Percentiles rank a stretch among this genome's conserved stretches.
Evolutionary conservation across 2,888 invertebrate genomes (phyloP).

Genomic region (Pyralis farinalis): DNA sequence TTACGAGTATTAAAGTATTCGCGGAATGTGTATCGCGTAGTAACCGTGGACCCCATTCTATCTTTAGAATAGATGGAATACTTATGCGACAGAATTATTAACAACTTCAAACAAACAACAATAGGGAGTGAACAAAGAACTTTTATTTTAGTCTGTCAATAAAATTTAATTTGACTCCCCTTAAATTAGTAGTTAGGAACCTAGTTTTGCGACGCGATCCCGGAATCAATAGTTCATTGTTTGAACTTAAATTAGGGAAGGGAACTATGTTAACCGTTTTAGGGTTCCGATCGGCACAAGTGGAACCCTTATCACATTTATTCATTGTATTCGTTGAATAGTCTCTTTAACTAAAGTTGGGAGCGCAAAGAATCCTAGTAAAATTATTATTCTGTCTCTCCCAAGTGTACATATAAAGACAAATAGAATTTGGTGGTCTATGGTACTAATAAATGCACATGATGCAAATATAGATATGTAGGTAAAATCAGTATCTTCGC

Average conservation of each 20-base stretch:
- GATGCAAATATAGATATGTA: no score
- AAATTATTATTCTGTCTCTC: no score
- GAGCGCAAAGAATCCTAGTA: no score
- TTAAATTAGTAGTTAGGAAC: conserved; percentile 21
- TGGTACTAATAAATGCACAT: no score
- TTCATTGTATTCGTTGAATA: no score
- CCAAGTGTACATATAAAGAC: no score
- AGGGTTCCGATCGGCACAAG: not conserved
- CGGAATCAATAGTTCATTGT: conserved; percentile 32
- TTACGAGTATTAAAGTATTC: no score
- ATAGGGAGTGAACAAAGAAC: conserved; percentile 37
- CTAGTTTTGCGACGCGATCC: conserved; percentile 13
- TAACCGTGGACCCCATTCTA: no score
- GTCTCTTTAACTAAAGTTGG: no score
- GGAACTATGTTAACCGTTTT: conserved; percentile 5
- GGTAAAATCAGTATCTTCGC: no score
- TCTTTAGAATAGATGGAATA: not conserved
- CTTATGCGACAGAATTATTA: conserved; percentile 2
- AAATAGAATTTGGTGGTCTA: no score
- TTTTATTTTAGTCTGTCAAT: conserved; percentile 33
- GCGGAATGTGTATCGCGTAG: no score
- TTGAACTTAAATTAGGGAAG: conserved; percentile 21
- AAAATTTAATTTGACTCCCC: conserved; percentile 42
- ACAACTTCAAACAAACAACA: conserved; percentile 22
- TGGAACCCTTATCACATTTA: not conserved